phyloP scores from a whole-genome alignment of 2,797 vertebrate genomes.

The Squalus acanthias region DNA sequence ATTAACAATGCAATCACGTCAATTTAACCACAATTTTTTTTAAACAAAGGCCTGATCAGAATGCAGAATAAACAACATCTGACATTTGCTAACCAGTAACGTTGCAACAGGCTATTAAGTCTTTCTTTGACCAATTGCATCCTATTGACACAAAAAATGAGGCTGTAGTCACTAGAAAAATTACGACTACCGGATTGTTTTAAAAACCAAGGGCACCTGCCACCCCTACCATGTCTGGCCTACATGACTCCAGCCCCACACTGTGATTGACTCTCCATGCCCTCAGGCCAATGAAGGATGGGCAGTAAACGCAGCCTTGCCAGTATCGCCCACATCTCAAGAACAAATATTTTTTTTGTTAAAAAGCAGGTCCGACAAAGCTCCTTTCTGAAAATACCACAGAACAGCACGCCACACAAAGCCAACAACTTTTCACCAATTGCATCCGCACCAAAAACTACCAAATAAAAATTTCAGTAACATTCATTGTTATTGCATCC shows the following conservation, averaged over 20 bases:
- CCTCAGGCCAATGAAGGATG: not conserved
- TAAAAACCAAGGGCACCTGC: not conserved
- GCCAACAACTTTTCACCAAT: not conserved
- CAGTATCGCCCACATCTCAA: not conserved
- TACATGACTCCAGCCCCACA: not conserved
- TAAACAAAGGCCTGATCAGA: not conserved
- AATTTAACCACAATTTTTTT: not conserved
- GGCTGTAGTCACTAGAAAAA: not conserved
- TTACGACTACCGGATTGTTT: no score
- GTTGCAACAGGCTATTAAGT: not conserved
- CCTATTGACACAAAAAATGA: not conserved
- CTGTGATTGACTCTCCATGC: not conserved
- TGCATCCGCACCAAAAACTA: not conserved
- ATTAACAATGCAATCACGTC: not conserved
- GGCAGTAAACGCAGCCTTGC: not conserved
- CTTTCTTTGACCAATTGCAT: not conserved
- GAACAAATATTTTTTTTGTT: not conserved
- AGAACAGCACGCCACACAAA: not conserved
- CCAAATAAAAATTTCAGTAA: not conserved
- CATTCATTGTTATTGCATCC: not conserved
- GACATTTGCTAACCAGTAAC: not conserved
- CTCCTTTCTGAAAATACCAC: not conserved
- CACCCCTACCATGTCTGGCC: not conserved
- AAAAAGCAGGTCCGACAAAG: not conserved
- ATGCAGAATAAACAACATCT: not conserved